Conservation (phyloP, 2,113 vertebrate genomes). For the Lampris incognitus region DNA sequence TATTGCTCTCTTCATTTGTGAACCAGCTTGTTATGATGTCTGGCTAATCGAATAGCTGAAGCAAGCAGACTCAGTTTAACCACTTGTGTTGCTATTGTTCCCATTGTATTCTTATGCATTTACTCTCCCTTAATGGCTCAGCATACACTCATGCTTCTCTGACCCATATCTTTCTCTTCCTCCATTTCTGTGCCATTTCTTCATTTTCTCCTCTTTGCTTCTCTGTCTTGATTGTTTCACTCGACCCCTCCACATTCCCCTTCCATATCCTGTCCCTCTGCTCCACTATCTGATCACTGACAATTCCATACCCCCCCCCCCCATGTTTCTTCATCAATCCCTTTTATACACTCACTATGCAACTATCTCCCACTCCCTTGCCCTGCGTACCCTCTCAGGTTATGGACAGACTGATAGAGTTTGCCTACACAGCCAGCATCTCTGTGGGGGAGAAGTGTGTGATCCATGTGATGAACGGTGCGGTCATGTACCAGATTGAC, state of each 20-base stretch:
- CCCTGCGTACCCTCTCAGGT: slow-evolving; percentile 72
- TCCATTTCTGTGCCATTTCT: neutral
- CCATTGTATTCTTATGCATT: too few relatives aligned
- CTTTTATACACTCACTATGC: neutral
- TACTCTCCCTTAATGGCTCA: too few relatives aligned
- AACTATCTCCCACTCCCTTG: neutral
- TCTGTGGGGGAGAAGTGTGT: slow-evolving; percentile 95
- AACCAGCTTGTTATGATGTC: neutral
- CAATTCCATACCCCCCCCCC: neutral
- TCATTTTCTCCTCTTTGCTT: neutral
- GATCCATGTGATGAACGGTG: slow-evolving; percentile 94
- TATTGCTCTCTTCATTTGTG: neutral
- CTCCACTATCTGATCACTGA: neutral
- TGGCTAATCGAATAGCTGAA: neutral
- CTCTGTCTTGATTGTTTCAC: neutral
- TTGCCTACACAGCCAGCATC: slow-evolving; percentile 95
- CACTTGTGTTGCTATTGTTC: too few relatives aligned
- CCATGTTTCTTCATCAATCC: neutral
- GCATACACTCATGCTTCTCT: too few relatives aligned
- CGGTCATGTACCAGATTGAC: slow-evolving; percentile 98
- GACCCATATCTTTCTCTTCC: neutral
- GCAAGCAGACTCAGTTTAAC: too few relatives aligned
- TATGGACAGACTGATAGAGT: slow-evolving; percentile 93
- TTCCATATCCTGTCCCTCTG: too few relatives aligned
- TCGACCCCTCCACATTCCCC: neutral